Percentiles rank a stretch among this genome's conserved stretches.
phyloP scores from a whole-genome alignment of 2,113 vertebrate species.

The Fregetta grallaria region DNA sequence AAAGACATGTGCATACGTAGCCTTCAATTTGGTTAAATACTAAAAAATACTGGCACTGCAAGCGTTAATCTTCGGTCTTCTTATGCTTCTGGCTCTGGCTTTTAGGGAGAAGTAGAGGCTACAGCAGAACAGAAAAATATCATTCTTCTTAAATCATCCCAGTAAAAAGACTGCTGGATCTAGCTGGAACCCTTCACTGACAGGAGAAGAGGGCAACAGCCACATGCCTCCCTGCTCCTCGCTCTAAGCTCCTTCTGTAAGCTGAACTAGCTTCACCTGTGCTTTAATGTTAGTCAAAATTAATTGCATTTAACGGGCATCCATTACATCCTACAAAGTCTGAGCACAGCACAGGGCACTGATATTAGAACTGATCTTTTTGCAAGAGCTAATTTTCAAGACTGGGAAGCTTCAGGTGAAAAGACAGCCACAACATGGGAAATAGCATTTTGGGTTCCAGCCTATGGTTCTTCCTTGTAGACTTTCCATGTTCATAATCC shows the following conservation, averaged over 20 bases:
- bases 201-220: background rate
- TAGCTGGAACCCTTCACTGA: background rate
- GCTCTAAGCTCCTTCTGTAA: background rate
- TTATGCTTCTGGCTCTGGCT: background rate
- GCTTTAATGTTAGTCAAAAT: background rate
- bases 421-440: background rate
- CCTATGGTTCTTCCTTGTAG: background rate
- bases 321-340: background rate
- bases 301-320: background rate
- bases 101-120: background rate
- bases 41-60: background rate
- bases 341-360: background rate
- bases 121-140: background rate
- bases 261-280: fast-evolving
- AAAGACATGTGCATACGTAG: background rate
- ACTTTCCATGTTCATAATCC: background rate
- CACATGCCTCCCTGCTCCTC: background rate
- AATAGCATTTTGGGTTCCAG: background rate
- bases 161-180: background rate
- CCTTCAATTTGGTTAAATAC: background rate
- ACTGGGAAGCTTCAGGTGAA: background rate
- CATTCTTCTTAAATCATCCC: background rate
- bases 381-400: background rate
- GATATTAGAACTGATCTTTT: background rate
- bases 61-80: background rate